Percentiles rank a stretch among this genome's conserved stretches.
phyloP scores from a whole-genome alignment of 2,797 vertebrate species.

The Muscicapa striata region DNA sequence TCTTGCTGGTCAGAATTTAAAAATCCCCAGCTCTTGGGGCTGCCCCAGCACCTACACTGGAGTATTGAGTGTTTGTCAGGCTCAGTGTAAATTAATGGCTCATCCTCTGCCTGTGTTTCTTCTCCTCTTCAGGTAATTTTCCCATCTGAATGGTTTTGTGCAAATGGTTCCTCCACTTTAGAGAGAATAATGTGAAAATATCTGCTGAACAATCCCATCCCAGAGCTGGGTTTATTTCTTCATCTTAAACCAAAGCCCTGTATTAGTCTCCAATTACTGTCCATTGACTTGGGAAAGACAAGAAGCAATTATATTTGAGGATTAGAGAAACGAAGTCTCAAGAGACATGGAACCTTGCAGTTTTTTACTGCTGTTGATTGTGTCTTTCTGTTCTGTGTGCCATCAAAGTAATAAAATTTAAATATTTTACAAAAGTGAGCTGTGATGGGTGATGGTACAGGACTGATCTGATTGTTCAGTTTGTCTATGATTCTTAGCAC shows the following conservation, averaged over 20 bases:
- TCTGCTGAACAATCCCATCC: neutral
- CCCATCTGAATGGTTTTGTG: neutral
- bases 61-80: neutral
- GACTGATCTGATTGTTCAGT: neutral
- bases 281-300: neutral
- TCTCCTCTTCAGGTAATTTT: neutral
- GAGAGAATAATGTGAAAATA: neutral
- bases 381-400: neutral
- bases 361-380: neutral
- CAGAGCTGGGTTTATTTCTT: neutral
- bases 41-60: neutral
- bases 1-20: neutral
- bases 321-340: neutral
- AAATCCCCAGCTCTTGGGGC: rapidly evolving
- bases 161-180: neutral
- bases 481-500: neutral
- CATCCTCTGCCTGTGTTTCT: neutral
- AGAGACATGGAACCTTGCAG: neutral
- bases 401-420: neutral
- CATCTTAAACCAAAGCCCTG: neutral
- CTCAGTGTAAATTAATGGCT: neutral
- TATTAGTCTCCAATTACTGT: neutral
- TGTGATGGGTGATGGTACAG: neutral
- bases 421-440: neutral
- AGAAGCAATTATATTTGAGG: neutral